Conservation (phyloP, 2,888 invertebrate genomes). For the Lasioglossum calceatum region DNA sequence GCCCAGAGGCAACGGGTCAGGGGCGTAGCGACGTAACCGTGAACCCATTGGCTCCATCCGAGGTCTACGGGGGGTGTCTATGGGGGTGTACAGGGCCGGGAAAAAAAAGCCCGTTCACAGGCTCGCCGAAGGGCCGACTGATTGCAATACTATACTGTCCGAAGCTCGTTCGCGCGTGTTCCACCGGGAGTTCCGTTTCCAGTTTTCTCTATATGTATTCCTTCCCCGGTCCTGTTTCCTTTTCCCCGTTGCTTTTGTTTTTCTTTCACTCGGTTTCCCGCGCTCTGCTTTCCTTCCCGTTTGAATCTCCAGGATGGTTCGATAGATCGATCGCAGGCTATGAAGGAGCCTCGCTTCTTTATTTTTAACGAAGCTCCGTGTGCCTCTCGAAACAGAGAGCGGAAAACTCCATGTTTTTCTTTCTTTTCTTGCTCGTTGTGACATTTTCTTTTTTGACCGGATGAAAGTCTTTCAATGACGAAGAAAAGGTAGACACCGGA, state of each 20-base stretch:
- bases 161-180: constrained; percentile 72
- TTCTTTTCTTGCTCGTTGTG: not conserved
- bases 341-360: not conserved
- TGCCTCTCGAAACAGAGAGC: not conserved
- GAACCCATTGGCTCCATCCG: not conserved
- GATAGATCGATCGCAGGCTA: constrained; percentile 24
- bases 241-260: not conserved
- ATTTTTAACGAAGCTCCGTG: constrained; percentile 21
- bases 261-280: constrained; percentile 11
- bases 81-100: not conserved
- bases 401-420: not conserved
- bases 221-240: constrained; percentile 28
- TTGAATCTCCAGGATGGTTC: constrained; percentile 24
- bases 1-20: constrained; percentile 66
- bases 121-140: constrained; percentile 33
- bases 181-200: constrained; percentile 67
- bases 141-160: constrained; percentile 73
- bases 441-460: not conserved
- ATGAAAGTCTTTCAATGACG: not conserved
- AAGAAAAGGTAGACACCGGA: not conserved
- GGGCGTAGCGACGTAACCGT: constrained; percentile 58
- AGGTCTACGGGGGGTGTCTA: not conserved
- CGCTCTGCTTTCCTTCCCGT: not conserved
- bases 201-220: constrained; percentile 43
- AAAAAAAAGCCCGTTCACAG: not conserved